These are phyloP conservation scores for Xylocampa areola DNA, from an alignment of 2,888 invertebrate genomes.

Conservation along the genomic window DNA sequence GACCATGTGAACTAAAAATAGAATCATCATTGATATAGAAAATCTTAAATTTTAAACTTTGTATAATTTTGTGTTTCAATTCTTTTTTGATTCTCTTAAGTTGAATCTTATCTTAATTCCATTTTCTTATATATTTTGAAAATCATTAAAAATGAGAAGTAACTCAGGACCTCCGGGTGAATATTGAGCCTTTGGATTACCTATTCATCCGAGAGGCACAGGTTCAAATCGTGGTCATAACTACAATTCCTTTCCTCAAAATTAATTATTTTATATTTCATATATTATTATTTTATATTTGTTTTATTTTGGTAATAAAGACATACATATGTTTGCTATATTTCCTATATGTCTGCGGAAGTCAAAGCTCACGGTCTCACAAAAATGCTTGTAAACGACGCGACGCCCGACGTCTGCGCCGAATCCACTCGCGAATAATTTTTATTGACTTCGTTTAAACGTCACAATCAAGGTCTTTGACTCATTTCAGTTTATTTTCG, in stretches of 20 bases:
- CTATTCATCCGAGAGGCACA: no score
- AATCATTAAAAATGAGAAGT: no score
- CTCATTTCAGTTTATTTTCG: slow-evolving; percentile 79
- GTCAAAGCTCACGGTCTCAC: slow-evolving; percentile 61
- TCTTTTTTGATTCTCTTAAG: no score
- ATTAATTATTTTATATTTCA: no score
- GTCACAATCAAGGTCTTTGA: slow-evolving; percentile 86
- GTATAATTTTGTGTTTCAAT: no score
- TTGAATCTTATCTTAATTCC: no score
- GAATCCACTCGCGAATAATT: slow-evolving; percentile 71
- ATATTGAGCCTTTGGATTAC: no score
- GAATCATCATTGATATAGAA: slow-evolving; percentile 1
- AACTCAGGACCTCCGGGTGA: no score
- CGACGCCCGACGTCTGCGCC: slow-evolving; percentile 56
- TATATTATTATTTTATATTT: slow-evolving; percentile 26
- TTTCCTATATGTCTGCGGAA: slow-evolving; percentile 67
- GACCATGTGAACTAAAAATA: slow-evolving; percentile 46
- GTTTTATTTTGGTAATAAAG: slow-evolving; percentile 30
- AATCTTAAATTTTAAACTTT: slow-evolving; percentile 1
- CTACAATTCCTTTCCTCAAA: no score
- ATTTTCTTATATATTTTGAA: no score
- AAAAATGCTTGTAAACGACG: slow-evolving; percentile 52
- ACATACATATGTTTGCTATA: slow-evolving; percentile 25
- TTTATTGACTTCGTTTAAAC: slow-evolving; percentile 76
- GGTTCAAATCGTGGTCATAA: no score